These are phyloP conservation scores for Melitaea athalia DNA, from an alignment of 2,888 invertebrate species.

Conservation along the genomic window DNA sequence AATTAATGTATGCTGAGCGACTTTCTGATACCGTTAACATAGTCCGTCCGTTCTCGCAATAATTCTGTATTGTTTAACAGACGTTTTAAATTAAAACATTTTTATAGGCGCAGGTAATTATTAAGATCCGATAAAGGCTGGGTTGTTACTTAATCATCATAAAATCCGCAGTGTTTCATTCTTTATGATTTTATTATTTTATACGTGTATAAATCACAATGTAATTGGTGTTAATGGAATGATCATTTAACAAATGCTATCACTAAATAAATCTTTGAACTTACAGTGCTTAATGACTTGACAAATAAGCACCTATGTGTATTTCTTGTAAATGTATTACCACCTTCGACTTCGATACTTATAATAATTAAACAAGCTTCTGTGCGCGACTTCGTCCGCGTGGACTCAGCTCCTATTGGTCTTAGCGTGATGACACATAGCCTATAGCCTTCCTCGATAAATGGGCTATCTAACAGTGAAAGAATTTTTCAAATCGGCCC, in stretches of 20 bases:
- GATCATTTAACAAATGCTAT: not conserved
- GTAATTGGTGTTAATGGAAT: not conserved
- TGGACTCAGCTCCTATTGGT: too few relatives aligned
- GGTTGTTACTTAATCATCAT: not conserved
- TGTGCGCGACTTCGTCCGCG: too few relatives aligned
- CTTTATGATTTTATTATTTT: not conserved
- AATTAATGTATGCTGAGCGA: constrained; percentile 6
- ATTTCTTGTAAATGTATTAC: not conserved
- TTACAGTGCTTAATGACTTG: constrained; percentile 2
- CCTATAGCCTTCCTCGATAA: too few relatives aligned
- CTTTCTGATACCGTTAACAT: constrained; percentile 10
- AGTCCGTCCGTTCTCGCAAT: constrained; percentile 7
- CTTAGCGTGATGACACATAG: too few relatives aligned
- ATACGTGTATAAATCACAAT: not conserved
- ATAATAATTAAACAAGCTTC: too few relatives aligned
- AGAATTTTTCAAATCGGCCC: too few relatives aligned
- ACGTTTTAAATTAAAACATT: constrained; percentile 3
- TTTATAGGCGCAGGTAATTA: not conserved
- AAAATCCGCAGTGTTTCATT: not conserved
- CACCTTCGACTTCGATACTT: constrained; percentile 1
- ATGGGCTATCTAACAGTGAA: too few relatives aligned
- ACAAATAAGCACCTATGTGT: not conserved
- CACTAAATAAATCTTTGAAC: not conserved
- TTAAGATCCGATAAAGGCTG: not conserved
- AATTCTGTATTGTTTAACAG: constrained; percentile 14